Percentiles rank a stretch among this genome's conserved stretches.
Evolutionary conservation across 2,888 invertebrate genomes (phyloP).

Genomic region (Tinea semifulvella): DNA sequence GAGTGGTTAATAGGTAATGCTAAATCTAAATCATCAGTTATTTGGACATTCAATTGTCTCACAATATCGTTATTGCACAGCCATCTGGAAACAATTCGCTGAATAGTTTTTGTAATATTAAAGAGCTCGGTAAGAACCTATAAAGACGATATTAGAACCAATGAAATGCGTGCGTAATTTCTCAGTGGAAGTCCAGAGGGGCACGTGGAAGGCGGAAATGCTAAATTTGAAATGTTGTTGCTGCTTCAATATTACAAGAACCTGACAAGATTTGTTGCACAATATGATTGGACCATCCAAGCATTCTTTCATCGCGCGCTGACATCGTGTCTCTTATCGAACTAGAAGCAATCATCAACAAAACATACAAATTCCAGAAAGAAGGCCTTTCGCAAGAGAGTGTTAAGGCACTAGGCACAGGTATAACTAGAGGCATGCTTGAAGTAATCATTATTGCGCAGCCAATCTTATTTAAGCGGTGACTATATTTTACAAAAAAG

Average conservation of each 20-base stretch:
- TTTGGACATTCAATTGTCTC: slow-evolving; percentile 60
- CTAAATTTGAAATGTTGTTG: slow-evolving; percentile 49
- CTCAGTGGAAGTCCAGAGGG: slow-evolving; percentile 1
- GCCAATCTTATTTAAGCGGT: slow-evolving; percentile 66
- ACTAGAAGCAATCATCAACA: slow-evolving; percentile 23
- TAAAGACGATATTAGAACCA: slow-evolving; percentile 16
- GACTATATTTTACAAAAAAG: slow-evolving; percentile 68
- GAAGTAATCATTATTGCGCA: slow-evolving; percentile 68
- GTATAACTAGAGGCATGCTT: slow-evolving; percentile 67
- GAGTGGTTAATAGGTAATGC: slow-evolving; percentile 52
- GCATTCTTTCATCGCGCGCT: slow-evolving; percentile 59
- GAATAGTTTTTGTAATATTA: slow-evolving; percentile 63
- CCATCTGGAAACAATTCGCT: slow-evolving; percentile 58
- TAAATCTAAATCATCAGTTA: slow-evolving; percentile 55
- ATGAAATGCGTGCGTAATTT: slow-evolving; percentile 14
- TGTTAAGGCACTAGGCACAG: slow-evolving; percentile 64
- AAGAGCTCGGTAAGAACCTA: slow-evolving; percentile 39
- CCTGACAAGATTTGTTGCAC: slow-evolving; percentile 67
- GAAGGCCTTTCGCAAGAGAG: slow-evolving; percentile 51
- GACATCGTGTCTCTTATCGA: slow-evolving; percentile 62
- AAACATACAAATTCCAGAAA: slow-evolving; percentile 30
- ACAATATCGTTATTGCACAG: slow-evolving; percentile 61
- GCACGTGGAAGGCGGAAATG: slow-evolving; percentile 45
- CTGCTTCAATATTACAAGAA: slow-evolving; percentile 67
- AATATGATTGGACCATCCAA: slow-evolving; percentile 65